These are phyloP conservation scores for Epizoanthus ramosus DNA, from an alignment of 92 coral and sea anemone species.

Conservation along the genomic window DNA sequence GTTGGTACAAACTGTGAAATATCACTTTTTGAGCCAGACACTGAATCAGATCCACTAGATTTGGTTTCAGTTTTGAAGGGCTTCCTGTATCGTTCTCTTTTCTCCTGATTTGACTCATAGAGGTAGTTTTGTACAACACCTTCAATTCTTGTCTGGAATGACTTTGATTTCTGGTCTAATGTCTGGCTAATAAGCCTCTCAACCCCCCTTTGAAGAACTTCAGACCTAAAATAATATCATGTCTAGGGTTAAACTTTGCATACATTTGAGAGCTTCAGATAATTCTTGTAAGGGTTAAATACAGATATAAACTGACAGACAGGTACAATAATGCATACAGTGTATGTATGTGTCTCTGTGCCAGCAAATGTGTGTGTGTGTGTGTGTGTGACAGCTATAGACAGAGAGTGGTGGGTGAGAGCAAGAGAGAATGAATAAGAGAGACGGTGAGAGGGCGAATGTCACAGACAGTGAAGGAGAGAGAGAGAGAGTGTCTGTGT, in stretches of 20 bases:
- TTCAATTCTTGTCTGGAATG: constrained; percentile 87
- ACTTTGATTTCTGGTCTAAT: constrained; percentile 72
- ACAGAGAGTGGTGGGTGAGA: no score
- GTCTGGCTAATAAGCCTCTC: constrained; percentile 89
- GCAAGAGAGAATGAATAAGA: no score
- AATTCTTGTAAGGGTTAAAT: no score
- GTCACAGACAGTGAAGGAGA: no score
- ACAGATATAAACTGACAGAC: no score
- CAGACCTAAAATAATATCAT: constrained; percentile 66
- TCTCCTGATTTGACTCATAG: constrained; percentile 65
- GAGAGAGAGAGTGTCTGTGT: no score
- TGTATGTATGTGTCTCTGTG: no score
- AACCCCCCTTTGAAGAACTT: constrained; percentile 85
- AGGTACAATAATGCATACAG: no score
- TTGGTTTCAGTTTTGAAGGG: constrained; percentile 41
- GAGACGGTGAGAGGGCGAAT: no score
- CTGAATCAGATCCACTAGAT: constrained; percentile 33
- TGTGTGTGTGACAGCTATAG: no score
- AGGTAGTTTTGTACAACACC: constrained; percentile 92
- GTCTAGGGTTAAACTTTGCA: neutral
- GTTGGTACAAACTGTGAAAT: constrained; percentile 57
- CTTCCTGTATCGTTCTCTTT: constrained; percentile 36
- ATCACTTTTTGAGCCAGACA: constrained; percentile 28
- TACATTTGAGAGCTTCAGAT: neutral
- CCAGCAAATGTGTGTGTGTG: no score